Evolutionary conservation across 2,797 vertebrate species (phyloP), one percentile per base, ranked within the genome.

Genomic region (Sylvilagus floridanus): DNA sequence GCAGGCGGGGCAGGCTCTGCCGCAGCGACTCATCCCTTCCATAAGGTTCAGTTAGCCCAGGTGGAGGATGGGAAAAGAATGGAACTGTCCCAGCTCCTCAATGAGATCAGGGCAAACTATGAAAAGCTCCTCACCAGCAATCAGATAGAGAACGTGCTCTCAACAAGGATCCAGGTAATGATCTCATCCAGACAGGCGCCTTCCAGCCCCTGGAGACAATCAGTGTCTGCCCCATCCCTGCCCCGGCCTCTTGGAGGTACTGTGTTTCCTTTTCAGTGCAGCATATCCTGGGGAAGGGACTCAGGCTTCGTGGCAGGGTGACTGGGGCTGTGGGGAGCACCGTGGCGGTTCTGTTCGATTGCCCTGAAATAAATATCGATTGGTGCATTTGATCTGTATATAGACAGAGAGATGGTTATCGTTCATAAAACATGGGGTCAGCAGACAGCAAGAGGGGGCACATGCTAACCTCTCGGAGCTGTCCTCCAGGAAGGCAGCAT

Each of bases 51-150:
- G 98, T 96, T 98, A 98, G 98, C 98, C 98, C 98, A 96, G 96
- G 98, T 98, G 97, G 99, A 99, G 98, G 99, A 99, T 99, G 99
- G 99, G 99, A 99, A 98, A 98, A 98, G 98, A 98, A 99, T 99
- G 99, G 99, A 99, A 98, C 98, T 98, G 98, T 98, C 98, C 98
- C 99, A 98, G 98, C 99, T 99, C 98, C 99, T 98, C 98, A 96
- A 98, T 97, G 98, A 98, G 98, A 98, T 98, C 98, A 98, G 99
- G 98, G 98, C 98, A 97, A 98, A 99, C 98, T 99, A 99, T 98
- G 98, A 98, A 96, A 98, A 97, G 95, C 98, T 98, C 98, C 97
- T 97, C 98, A 97, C 95, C 98, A 97, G 98, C 93, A 97, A 97
- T 98, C 98, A 98, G 98, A 98, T 97, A 97, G 97, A 98, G 97